Conservation (phyloP, 2,113 vertebrate genomes). For the Lophochroa leadbeateri region DNA sequence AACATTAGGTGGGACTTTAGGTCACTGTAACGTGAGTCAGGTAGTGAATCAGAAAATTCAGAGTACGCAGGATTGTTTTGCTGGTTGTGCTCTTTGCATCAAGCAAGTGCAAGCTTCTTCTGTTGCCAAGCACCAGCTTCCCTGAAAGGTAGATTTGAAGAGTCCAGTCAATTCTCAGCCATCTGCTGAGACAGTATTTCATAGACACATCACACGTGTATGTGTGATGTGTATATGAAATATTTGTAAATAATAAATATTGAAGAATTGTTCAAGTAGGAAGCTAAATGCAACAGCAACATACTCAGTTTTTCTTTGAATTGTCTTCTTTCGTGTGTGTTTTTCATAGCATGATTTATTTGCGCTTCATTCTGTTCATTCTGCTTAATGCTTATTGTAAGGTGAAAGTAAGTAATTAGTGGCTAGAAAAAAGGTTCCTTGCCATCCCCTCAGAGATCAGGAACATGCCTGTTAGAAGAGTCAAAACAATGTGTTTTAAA, state of each 20-base stretch:
- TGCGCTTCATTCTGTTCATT: not conserved
- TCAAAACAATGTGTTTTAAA: not conserved
- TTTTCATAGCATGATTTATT: not conserved
- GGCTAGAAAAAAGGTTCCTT: not conserved
- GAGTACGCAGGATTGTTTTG: not conserved
- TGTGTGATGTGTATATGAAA: not conserved
- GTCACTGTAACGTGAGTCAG: not conserved
- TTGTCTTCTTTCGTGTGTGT: not conserved
- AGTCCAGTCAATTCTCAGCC: not conserved
- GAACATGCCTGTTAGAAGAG: not conserved
- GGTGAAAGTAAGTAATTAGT: not conserved
- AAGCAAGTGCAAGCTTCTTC: not conserved
- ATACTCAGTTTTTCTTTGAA: not conserved
- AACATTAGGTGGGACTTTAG: not conserved
- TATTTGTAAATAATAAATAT: not conserved
- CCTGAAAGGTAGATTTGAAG: not conserved
- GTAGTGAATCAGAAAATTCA: not conserved
- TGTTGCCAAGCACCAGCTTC: not conserved
- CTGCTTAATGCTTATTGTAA: not conserved
- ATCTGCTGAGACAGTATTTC: not conserved
- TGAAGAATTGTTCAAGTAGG: not conserved
- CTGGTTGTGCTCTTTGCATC: not conserved
- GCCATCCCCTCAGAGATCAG: not conserved
- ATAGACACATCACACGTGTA: not conserved
- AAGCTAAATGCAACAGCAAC: not conserved